Conservation (phyloP, 1,140 invertebrate genomes). For the Lineus longissimus region DNA sequence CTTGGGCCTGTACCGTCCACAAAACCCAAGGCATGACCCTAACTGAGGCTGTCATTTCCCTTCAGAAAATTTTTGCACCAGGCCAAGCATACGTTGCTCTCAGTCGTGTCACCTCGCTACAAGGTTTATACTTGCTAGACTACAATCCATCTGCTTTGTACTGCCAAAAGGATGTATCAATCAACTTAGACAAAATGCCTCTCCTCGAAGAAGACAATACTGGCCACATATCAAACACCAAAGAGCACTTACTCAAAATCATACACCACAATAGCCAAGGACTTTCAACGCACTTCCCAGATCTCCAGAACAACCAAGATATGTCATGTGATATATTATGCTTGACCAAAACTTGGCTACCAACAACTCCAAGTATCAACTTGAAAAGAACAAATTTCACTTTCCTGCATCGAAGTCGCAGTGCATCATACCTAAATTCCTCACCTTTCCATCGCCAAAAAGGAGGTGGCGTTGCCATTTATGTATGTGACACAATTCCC, state of each 20-base stretch:
- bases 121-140: conserved; percentile 17
- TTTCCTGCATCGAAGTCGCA: not conserved
- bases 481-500: not conserved
- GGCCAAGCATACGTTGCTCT: conserved; percentile 25
- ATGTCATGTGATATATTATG: not conserved
- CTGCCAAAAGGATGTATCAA: not conserved
- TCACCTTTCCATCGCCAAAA: not conserved
- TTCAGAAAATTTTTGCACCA: conserved; percentile 15
- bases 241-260: not conserved
- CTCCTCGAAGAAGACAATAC: not conserved
- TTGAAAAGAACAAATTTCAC: not conserved
- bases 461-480: not conserved
- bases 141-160: too few species aligned
- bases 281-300: not conserved
- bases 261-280: not conserved
- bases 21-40: conserved; percentile 25
- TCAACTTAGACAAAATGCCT: not conserved
- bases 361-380: not conserved
- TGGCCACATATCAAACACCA: not conserved
- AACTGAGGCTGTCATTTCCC: conserved; percentile 18
- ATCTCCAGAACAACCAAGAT: not conserved
- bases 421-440: not conserved
- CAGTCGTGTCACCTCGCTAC: conserved; percentile 20
- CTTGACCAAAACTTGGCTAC: not conserved
- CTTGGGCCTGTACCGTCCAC: conserved; percentile 24